Evolutionary conservation across 2,797 vertebrate species (phyloP), one percentile per base, ranked within the genome.

Genomic region (Okamejei kenojei): DNA sequence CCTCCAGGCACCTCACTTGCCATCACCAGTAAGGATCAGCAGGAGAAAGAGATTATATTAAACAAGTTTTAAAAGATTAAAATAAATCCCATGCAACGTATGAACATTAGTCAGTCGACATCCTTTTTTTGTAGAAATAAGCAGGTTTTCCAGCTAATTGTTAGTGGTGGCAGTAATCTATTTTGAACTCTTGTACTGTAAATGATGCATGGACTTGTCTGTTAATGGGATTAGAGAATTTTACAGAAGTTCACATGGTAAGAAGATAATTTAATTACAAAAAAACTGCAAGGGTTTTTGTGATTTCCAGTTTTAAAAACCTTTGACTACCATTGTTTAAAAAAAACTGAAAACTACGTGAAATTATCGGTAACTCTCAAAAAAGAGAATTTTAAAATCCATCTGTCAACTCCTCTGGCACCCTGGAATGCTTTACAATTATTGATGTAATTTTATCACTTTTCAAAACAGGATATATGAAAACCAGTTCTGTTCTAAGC

Each of bases 51-150:
- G 71, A 73, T 92, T 45, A 26, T 45, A 74, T 76, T 74, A 68
- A 76, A 74, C 38, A 7, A 74, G 35, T 76, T 92, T 11, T 35
- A 68, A 74, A 73, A 73, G 68, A 92, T 92, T 92, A 92, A 74
- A 92, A 92, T n/a, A 15, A 74, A 91, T 73, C 68, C 71, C 71
- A 88, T 61, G 21, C 84, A 92, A 74, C 54, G 90, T 76, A 26
- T 54, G 26, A 54, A 15, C 90, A 92, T 76, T 32, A 65, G 38
- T 29, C 4, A 4, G 35, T 26, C 45, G 26, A 38, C 90, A 45
- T 91, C 35, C 35, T 92, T 74, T 92, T 4, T 84, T 45, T 74
- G 23, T 15, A 26, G n/a, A 90, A 92, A 11, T 74, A 92, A 91
- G 71, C 17, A 54, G 45, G 10, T 74, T 54, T 74, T 17, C 71